Percentiles rank a stretch among this genome's conserved stretches.
These are phyloP conservation scores for Notodonta dromedarius DNA, from an alignment of 2,888 invertebrate species.

Conservation along the genomic window DNA sequence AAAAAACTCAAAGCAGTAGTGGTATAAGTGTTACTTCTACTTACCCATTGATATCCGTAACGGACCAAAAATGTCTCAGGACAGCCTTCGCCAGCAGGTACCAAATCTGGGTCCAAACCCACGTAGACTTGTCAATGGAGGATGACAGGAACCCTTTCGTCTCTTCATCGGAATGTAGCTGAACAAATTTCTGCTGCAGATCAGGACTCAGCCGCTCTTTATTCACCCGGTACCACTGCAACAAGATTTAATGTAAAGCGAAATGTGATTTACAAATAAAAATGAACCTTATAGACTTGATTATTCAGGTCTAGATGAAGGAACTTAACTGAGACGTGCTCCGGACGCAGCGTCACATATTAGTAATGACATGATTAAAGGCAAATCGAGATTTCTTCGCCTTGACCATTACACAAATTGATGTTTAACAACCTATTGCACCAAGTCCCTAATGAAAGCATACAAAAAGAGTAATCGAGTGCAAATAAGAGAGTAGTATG, in stretches of 20 bases:
- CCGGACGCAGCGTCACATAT: conserved; percentile 47
- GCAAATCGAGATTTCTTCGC: conserved; percentile 54
- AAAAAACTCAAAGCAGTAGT: not conserved
- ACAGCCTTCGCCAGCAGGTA: conserved; percentile 94
- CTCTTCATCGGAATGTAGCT: conserved; percentile 88
- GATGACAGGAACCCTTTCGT: conserved; percentile 89
- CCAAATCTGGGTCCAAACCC: conserved; percentile 95
- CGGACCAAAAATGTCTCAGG: conserved; percentile 95
- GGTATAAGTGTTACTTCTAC: conserved; percentile 71
- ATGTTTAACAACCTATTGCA: conserved; percentile 72
- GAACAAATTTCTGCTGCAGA: conserved; percentile 85
- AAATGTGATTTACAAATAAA: conserved; percentile 3
- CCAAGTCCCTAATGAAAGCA: conserved; percentile 73
- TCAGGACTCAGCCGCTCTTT: conserved; percentile 79
- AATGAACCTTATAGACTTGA: conserved; percentile 21
- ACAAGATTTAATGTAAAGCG: conserved; percentile 36
- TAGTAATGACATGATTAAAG: conserved; percentile 53
- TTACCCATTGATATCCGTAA: conserved; percentile 98
- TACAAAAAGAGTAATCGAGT: conserved; percentile 78
- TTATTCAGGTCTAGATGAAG: conserved; percentile 30
- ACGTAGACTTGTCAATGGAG: conserved; percentile 92
- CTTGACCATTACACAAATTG: conserved; percentile 69
- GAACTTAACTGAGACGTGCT: conserved; percentile 34
- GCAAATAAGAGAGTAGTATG: conserved; percentile 80
- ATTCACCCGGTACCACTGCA: conserved; percentile 90